These are phyloP conservation scores for Platysternon megacephalum DNA, from an alignment of 2,113 vertebrate species.

Conservation along the genomic window DNA sequence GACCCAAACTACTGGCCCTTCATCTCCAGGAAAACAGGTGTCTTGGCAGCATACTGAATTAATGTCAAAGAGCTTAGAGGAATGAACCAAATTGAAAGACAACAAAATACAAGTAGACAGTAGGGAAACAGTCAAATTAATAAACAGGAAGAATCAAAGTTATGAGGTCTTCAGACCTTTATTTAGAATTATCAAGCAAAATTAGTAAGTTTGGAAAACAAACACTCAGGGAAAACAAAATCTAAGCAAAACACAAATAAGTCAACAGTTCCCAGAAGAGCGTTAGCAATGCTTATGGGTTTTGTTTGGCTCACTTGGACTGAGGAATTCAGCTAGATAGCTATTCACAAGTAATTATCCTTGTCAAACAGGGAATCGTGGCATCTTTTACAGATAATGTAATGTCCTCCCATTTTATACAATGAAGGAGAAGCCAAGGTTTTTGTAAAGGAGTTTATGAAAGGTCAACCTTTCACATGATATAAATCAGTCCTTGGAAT, in stretches of 20 bases:
- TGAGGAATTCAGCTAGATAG: neutral
- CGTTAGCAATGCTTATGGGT: neutral
- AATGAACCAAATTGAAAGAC: neutral
- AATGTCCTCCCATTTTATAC: neutral
- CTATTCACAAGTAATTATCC: neutral
- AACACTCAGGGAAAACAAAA: neutral
- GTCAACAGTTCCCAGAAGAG: neutral
- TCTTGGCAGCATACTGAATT: accelerated
- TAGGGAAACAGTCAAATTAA: neutral
- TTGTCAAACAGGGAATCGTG: neutral
- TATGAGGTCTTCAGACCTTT: neutral
- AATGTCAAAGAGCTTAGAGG: accelerated
- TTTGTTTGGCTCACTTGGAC: neutral
- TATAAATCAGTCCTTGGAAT: neutral
- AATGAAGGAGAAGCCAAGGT: neutral
- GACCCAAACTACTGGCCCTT: neutral
- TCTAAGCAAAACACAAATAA: neutral
- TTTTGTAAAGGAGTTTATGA: neutral
- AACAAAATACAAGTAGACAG: neutral
- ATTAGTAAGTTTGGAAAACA: neutral
- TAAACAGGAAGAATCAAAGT: neutral
- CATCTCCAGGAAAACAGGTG: neutral
- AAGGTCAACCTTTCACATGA: neutral
- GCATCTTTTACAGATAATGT: neutral
- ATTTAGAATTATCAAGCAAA: neutral